These are phyloP conservation scores for Epiblema foenella DNA, from an alignment of 2,888 invertebrate genomes.

Conservation along the genomic window DNA sequence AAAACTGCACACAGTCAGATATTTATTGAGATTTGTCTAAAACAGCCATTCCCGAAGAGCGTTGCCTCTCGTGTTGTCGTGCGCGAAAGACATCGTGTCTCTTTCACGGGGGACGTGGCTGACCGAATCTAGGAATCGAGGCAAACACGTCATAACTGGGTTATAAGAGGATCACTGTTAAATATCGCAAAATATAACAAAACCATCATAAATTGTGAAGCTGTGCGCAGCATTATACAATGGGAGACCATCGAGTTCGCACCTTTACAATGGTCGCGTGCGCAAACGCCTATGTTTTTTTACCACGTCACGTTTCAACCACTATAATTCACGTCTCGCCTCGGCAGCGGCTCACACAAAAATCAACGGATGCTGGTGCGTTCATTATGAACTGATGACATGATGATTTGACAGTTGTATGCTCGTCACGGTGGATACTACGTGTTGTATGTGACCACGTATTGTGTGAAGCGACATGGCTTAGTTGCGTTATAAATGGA, in stretches of 20 bases:
- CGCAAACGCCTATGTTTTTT: slow-evolving; percentile 15
- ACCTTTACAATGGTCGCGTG: slow-evolving; percentile 24
- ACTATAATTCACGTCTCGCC: slow-evolving; percentile 22
- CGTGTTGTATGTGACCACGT: neutral
- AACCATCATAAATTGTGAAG: neutral
- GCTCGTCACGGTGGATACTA: neutral
- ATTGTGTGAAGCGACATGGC: neutral
- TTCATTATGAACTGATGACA: slow-evolving; percentile 15
- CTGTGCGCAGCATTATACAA: neutral
- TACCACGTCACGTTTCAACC: slow-evolving; percentile 27
- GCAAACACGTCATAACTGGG: no score
- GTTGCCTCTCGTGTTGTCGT: no score
- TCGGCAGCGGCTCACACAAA: slow-evolving; percentile 18
- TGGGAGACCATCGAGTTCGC: neutral
- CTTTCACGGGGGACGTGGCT: no score
- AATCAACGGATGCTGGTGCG: slow-evolving; percentile 23
- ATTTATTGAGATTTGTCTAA: no score
- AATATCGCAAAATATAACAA: neutral
- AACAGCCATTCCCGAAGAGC: no score
- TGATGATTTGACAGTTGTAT: neutral
- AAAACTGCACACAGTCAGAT: no score
- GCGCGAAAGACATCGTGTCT: no score
- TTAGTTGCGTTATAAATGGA: no score
- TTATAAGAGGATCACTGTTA: no score
- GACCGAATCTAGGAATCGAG: no score